Base-by-base conservation (phyloP, 2,113 vertebrate genomes). In the Takifugu flavidus region DNA sequence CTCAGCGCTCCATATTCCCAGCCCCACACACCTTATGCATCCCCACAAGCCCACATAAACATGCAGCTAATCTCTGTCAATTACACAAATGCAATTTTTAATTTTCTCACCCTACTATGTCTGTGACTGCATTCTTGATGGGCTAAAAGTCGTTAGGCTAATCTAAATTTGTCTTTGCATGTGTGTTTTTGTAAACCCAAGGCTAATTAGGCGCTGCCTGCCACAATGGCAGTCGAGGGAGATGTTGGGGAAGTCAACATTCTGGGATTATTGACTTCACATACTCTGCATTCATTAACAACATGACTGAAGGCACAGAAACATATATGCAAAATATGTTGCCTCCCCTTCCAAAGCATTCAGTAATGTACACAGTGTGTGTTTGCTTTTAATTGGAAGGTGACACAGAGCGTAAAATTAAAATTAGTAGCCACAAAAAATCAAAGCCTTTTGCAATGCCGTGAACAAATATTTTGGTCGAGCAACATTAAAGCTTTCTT, bases 21-120 rank as follows among this genome's bases (percentile, higher is more conserved):
- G 20, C 6, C 20, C 20, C 27, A 27, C n/a, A 52, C 46, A 15
- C 45, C n/a, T 20, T 5, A 2, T 25, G 1, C 49, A 28, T 54
- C 13, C 61, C 57, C 44, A 10, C 45, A 25, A 70, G 49, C 77
- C 65, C 71, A 77, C 65, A 72, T 39, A 39, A 8, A 39, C 67
- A 72, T 13, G 13, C 71, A 72, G 59, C 54, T 67, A 70, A 68
- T 77, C 73, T 51, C 56, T 82, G 70, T 65, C 67, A 84, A 84
- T 88, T 85, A 85, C 75, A 76, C 59, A 75, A 84, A 81, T 74
- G 51, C 4, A 65, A 82, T 85, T 69, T 85, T 85, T 79, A 75
- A 74, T 74, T 82, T 74, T 67, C 20, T 62, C 70, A 53, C 67
- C 51, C 66, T 63, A 67, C 63, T 80, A 74, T 65, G 72, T 76